Conservation (phyloP, 2,797 vertebrate species). For the Smutsia temminckii region DNA sequence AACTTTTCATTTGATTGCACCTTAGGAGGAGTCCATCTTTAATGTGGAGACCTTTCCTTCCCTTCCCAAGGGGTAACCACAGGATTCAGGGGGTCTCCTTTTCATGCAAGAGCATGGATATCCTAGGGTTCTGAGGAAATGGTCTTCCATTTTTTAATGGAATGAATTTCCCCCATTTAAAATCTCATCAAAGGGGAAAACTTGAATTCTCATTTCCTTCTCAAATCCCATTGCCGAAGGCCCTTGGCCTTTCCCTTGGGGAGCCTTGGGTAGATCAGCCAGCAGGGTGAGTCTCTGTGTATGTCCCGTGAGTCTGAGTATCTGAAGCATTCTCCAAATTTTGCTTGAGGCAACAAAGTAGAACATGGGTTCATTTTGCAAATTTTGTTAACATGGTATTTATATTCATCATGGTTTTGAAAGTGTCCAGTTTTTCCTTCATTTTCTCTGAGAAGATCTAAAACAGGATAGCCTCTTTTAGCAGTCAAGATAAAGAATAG, state of each 20-base stretch:
- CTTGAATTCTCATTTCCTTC: neutral
- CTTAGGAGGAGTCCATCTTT: neutral
- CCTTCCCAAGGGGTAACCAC: neutral
- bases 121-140: neutral
- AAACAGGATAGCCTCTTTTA: neutral
- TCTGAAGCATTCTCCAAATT: neutral
- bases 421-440: neutral
- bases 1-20: neutral
- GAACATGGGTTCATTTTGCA: neutral
- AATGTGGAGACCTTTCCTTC: accelerated
- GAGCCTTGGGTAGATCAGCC: neutral
- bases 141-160: neutral
- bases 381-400: neutral
- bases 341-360: neutral
- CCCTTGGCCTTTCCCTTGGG: neutral
- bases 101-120: neutral
- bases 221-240: neutral
- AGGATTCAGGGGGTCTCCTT: neutral
- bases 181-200: neutral
- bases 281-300: neutral
- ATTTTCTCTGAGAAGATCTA: neutral
- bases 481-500: neutral
- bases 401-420: neutral
- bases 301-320: neutral
- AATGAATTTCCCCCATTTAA: neutral